Evolutionary conservation across 2,888 invertebrate genomes (phyloP), one percentile per base, ranked within the genome.

Genomic region (Thyatira batis): DNA sequence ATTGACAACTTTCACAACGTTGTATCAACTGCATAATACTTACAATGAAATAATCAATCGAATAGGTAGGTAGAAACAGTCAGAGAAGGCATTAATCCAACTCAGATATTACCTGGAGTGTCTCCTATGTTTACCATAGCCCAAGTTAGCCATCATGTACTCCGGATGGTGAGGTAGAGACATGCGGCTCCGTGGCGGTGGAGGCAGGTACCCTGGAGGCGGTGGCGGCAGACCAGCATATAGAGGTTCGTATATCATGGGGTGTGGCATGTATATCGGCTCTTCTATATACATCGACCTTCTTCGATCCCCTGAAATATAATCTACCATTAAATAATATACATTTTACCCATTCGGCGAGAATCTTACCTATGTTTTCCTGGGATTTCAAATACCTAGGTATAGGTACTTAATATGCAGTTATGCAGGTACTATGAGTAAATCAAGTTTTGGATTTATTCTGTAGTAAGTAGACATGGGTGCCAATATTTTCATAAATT

Each of bases 41-140:
- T n/a, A n/a, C n/a, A n/a, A n/a, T n/a, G n/a, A n/a, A n/a, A n/a
- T n/a, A n/a, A 23, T 23, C 6, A 23, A 23, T 4, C 3, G 3
- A 23, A 23, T 23, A 23, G 23, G 6, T 23, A 23, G 3, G 6
- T 3, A 23, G 23, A 6, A 23, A 23, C 3, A 23, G 23, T 23
- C 23, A 23, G 6, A 48, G 46, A 48, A 27, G 49, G 46, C n/a
- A n/a, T n/a, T n/a, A n/a, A n/a, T n/a, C n/a, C n/a, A n/a, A n/a
- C n/a, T n/a, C n/a, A n/a, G n/a, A n/a, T n/a, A 50, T 57, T 75
- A 89, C 91, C 92, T 87, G 67, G 92, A 92, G 61, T 82, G 83
- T 71, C 87, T 82, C 64, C 91, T 84, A 25, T 77, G 76, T 55
- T 83, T 85, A 13, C 77, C 74, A 51, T 89, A 78, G 13, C 76